Percentiles rank a stretch among this genome's conserved stretches.
Evolutionary conservation across 2,113 vertebrate genomes (phyloP).

Genomic region (Neolamprologus devosi): DNA sequence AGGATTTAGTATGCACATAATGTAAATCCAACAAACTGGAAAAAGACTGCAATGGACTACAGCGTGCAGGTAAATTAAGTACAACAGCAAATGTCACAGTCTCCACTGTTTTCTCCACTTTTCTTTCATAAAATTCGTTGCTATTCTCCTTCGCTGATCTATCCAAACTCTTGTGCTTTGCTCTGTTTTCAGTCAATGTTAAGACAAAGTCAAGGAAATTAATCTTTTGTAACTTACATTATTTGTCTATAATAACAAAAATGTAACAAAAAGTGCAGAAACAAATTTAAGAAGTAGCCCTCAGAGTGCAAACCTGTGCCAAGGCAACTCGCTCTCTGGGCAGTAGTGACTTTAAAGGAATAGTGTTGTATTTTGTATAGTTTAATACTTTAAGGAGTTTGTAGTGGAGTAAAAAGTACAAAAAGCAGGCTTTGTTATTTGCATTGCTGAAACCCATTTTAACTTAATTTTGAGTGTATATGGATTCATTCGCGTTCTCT

Average conservation of each 20-base stretch:
- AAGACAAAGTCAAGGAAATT: not conserved
- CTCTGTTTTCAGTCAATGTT: not conserved
- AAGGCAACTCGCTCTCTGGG: not conserved
- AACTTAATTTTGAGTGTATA: not conserved
- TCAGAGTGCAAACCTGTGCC: not conserved
- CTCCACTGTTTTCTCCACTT: not conserved
- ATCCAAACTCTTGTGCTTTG: not conserved
- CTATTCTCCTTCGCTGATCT: not conserved
- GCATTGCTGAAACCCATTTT: not conserved
- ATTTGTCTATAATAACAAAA: not conserved
- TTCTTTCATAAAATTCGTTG: not conserved
- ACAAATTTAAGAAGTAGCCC: not conserved
- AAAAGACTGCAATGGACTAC: not conserved
- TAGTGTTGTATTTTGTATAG: not conserved
- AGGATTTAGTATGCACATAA: not conserved
- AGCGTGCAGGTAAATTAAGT: not conserved
- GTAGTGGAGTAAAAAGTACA: not conserved
- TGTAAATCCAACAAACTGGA: not conserved
- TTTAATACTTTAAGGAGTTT: not conserved
- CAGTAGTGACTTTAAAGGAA: not conserved
- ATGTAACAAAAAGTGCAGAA: not conserved
- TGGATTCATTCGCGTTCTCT: not conserved
- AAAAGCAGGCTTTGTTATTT: not conserved
- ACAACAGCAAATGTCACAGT: not conserved
- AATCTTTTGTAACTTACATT: not conserved